These are phyloP conservation scores for Drosophila bocki DNA, from an alignment of 1,140 invertebrate species.

Conservation along the genomic window DNA sequence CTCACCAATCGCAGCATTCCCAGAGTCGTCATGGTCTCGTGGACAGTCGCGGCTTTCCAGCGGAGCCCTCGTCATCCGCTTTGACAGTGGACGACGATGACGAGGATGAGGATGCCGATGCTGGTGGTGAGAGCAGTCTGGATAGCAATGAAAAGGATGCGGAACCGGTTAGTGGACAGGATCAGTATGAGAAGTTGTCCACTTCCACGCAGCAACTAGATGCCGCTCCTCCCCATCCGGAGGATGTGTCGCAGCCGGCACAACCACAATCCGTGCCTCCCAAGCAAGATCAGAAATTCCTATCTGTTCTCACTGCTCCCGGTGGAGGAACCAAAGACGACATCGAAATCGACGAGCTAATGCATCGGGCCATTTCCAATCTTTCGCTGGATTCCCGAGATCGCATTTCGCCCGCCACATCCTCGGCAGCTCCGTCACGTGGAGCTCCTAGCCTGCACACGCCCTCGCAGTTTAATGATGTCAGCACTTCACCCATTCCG, in stretches of 20 bases:
- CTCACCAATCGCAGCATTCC: constrained; percentile 19
- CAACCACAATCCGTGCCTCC: constrained; percentile 47
- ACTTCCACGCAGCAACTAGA: constrained; percentile 77
- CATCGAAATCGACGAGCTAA: constrained; percentile 83
- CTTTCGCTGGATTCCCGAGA: constrained; percentile 81
- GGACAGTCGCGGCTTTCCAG: constrained; percentile 72
- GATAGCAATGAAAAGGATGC: constrained; percentile 77
- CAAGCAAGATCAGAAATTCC: constrained; percentile 78
- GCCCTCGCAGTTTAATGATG: constrained; percentile 77
- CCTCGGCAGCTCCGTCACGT: constrained; percentile 57
- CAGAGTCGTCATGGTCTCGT: constrained; percentile 59
- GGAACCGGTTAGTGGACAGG: constrained; percentile 62
- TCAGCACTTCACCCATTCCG: constrained; percentile 83
- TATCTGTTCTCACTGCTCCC: constrained; percentile 47
- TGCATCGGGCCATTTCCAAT: constrained; percentile 84
- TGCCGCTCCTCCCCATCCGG: constrained; percentile 6
- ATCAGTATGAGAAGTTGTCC: constrained; percentile 78
- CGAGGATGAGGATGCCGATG: constrained; percentile 75
- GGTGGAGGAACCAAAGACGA: constrained; percentile 68
- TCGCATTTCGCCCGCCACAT: constrained; percentile 72
- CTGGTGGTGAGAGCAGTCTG: constrained; percentile 70
- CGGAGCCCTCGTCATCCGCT: constrained; percentile 76
- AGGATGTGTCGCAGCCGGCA: constrained; percentile 6
- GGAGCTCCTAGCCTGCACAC: constrained; percentile 48
- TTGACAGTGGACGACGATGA: constrained; percentile 79